Base-by-base conservation (phyloP, 64 coral and sea anemone species). In the Montipora efflorescens region DNA sequence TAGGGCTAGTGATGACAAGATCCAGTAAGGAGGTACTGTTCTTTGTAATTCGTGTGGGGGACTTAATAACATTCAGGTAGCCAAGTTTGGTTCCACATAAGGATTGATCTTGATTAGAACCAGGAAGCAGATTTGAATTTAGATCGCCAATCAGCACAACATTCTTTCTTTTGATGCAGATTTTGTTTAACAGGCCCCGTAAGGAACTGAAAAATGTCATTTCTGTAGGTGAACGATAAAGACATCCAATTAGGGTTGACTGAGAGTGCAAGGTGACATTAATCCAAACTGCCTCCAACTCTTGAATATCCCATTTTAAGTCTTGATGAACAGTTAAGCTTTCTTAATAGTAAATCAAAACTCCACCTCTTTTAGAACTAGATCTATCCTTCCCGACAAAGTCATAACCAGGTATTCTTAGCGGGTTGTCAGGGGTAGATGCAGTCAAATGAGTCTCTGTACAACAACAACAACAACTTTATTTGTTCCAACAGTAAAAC, bases 131-230 rank as follows among this genome's bases (percentile, higher is more conserved):
- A 76, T 89, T 86, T 44, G 70, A 89, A 43, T 50, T 87, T 2
- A 87, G 8, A 51, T 87, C 84, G 1, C 84, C 64, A 43, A 73
- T 16, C 4, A 87, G 20, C 22, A 89, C 19, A 50, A 77, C 73
- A 10, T 77, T 77, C 70, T 64, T 89, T 89, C 87, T 89, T 58
- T 58, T 89, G 5, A 89, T 20, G 71, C 87, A 89, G 19, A 89
- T 89, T 13, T 89, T 89, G 7, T 51, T 89, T 4, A 89, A 20
- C 47, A 77, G 11, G 18, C 18, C 21, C 43, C 48, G 0, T 74
- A 75, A 88, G 21, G 22, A 19, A 88, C 48, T n/a, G 21, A 75
- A 88, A 75, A 55, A 88, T 7, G 86, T 74, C 28, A 47, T 47
- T 1, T 47, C 0, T 47, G 28, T 80, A 47, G 45, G 78, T 47